phyloP scores from a whole-genome alignment of 2,888 invertebrate species.

The Sinohyriopsis cumingii region DNA sequence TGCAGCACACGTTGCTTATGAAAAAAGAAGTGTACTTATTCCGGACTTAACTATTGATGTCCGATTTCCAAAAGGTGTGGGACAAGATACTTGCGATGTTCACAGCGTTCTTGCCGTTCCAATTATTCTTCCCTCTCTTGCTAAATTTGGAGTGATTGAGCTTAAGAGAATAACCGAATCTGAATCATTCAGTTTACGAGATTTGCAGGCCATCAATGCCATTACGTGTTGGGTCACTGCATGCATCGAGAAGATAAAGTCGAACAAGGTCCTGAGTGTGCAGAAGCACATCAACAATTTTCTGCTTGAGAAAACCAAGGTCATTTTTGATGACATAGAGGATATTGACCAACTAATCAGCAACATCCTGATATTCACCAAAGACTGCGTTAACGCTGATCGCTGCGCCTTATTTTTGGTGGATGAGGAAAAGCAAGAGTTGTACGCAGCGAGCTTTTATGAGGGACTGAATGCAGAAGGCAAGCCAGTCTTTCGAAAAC shows the following conservation, averaged over 20 bases:
- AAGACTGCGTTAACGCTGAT: slow-evolving; percentile 58
- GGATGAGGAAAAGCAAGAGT: slow-evolving; percentile 48
- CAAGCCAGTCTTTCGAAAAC: slow-evolving; percentile 45
- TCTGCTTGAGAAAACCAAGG: slow-evolving; percentile 46
- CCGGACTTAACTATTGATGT: slow-evolving; percentile 37
- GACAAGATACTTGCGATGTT: slow-evolving; percentile 28
- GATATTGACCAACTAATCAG: slow-evolving; percentile 49
- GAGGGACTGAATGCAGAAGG: slow-evolving; percentile 46
- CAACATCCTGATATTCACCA: slow-evolving; percentile 58
- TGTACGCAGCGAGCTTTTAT: slow-evolving; percentile 58
- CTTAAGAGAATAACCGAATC: slow-evolving; percentile 37
- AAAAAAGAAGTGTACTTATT: slow-evolving; percentile 33
- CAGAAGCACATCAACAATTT: slow-evolving; percentile 45
- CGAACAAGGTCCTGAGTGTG: slow-evolving; percentile 33
- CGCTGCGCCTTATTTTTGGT: slow-evolving; percentile 57
- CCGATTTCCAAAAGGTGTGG: slow-evolving; percentile 35
- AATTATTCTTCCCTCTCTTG: slow-evolving; percentile 38
- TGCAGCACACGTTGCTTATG: slow-evolving; percentile 43
- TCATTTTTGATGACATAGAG: slow-evolving; percentile 56
- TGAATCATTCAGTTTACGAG: slow-evolving; percentile 28
- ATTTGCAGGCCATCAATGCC: slow-evolving; percentile 38
- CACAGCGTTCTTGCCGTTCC: slow-evolving; percentile 46
- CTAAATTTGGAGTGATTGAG: slow-evolving; percentile 40
- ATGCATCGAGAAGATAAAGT: slow-evolving; percentile 43
- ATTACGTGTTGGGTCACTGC: slow-evolving; percentile 44